Evolutionary conservation across 2,888 invertebrate species (phyloP).

Genomic region (Geotrupes spiniger): DNA sequence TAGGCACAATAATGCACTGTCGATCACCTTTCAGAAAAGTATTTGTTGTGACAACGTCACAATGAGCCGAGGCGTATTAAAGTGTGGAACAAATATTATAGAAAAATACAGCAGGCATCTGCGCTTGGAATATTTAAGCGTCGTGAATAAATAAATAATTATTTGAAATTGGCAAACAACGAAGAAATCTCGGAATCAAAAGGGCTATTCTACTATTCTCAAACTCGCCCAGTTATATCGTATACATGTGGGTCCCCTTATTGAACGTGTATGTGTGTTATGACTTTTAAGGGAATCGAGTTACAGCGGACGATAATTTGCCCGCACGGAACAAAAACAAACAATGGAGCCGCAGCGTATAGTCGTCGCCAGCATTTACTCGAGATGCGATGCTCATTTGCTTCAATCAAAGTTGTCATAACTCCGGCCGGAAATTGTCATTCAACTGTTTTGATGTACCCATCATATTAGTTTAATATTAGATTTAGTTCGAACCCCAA

Average conservation of each 20-base stretch:
- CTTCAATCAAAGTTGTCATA: slow-evolving; percentile 44
- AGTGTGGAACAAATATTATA: too few relatives aligned
- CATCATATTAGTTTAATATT: slow-evolving; percentile 35
- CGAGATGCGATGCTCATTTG: slow-evolving; percentile 40
- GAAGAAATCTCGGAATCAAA: too few relatives aligned
- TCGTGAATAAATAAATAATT: too few relatives aligned
- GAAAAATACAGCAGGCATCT: too few relatives aligned
- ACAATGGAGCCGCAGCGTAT: slow-evolving; percentile 21
- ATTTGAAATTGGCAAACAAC: too few relatives aligned
- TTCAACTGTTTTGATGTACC: slow-evolving; percentile 37
- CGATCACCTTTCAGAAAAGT: slow-evolving; percentile 19
- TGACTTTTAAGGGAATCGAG: slow-evolving; percentile 30
- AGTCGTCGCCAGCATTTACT: slow-evolving; percentile 33
- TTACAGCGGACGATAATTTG: slow-evolving; percentile 45
- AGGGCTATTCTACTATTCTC: too few relatives aligned
- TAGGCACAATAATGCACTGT: slow-evolving; percentile 23
- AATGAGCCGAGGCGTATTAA: slow-evolving; percentile 16
- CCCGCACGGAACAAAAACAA: slow-evolving; percentile 44
- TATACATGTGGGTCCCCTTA: too few relatives aligned
- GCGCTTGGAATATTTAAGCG: too few relatives aligned
- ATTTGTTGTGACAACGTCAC: slow-evolving; percentile 32
- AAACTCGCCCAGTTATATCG: too few relatives aligned
- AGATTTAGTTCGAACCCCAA: slow-evolving; percentile 15
- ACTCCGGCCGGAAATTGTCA: slow-evolving; percentile 44
- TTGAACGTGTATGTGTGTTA: too few relatives aligned